Evolutionary conservation across 2,113 vertebrate species (phyloP).

Genomic region (human (Homo sapiens)): GRCh38 chr12:22224501-22225000

Average conservation of each 20-base stretch:
- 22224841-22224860: background rate
- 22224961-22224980: background rate
- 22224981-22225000: background rate
- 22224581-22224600: background rate
- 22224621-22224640: conserved; percentile 25
- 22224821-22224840: background rate
- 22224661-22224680: background rate
- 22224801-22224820: background rate
- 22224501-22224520: no score
- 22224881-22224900: background rate
- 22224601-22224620: background rate
- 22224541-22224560: no score
- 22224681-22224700: background rate
- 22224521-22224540: no score
- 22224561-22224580: background rate
- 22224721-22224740: background rate
- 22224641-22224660: background rate
- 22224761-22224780: background rate
- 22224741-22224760: background rate
- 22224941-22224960: background rate
- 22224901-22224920: background rate
- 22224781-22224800: background rate
- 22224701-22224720: background rate
- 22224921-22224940: background rate
- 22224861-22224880: background rate